Conservation (phyloP, 2,113 vertebrate genomes). For the Antigone vipio region DNA sequence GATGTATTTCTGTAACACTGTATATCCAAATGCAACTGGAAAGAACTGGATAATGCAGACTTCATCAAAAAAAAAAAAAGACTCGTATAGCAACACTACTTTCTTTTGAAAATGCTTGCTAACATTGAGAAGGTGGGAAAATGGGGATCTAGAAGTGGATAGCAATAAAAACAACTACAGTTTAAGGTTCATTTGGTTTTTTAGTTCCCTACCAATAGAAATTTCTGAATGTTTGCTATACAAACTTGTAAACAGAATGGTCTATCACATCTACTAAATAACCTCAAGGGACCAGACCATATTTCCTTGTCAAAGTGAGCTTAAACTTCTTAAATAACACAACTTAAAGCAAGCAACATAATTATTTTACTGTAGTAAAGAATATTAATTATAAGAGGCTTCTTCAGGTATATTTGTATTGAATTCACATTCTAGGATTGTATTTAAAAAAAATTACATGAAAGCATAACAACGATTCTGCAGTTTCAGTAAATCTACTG, state of each 20-base stretch:
- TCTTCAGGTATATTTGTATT: not conserved
- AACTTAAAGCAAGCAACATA: not conserved
- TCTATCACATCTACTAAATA: not conserved
- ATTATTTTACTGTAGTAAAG: not conserved
- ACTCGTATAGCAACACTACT: not conserved
- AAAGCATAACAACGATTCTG: not conserved
- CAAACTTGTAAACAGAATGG: not conserved
- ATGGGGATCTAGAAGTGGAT: not conserved
- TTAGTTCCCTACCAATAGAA: not conserved
- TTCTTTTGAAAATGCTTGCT: not conserved
- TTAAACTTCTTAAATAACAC: not conserved
- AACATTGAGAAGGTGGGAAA: not conserved
- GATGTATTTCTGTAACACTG: fast-evolving
- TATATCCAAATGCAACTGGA: not conserved
- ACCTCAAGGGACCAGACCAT: not conserved
- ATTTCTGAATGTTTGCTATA: not conserved
- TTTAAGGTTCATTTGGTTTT: not conserved
- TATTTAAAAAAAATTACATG: not conserved
- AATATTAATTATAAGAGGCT: not conserved
- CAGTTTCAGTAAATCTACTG: not conserved
- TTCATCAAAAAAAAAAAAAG: not conserved
- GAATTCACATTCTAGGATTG: not conserved
- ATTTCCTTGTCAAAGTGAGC: not conserved
- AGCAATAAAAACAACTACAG: not conserved
- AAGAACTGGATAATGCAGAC: not conserved